These are phyloP conservation scores for Drosophila auraria DNA, from an alignment of 1,140 invertebrate genomes.

Conservation along the genomic window DNA sequence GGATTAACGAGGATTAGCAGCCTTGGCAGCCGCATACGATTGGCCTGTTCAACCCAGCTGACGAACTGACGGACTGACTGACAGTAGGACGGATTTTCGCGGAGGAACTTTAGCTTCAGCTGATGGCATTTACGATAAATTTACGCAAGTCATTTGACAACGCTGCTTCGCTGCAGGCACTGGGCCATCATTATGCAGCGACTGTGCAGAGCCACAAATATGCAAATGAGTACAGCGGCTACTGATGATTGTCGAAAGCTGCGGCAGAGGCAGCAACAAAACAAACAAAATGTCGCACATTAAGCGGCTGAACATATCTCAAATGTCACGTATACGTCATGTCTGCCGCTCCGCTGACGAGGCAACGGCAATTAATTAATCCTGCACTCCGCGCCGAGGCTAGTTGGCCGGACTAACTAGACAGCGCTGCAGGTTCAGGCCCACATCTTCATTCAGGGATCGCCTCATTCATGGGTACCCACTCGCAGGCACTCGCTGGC, in stretches of 20 bases:
- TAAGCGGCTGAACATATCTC: constrained; percentile 80
- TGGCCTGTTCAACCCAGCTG: constrained; percentile 25
- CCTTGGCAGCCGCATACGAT: constrained; percentile 52
- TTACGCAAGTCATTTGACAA: constrained; percentile 85
- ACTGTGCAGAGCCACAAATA: constrained; percentile 40
- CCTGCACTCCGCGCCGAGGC: constrained; percentile 63
- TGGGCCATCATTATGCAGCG: constrained; percentile 75
- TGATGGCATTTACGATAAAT: constrained; percentile 85
- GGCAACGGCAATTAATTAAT: constrained; percentile 77
- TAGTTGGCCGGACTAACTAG: constrained; percentile 40
- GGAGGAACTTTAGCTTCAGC: constrained; percentile 32
- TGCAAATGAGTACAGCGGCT: constrained; percentile 71
- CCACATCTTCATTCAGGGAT: constrained; percentile 67
- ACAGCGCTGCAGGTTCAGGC: constrained; percentile 53
- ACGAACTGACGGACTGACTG: constrained; percentile 28
- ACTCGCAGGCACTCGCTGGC: constrained; percentile 37
- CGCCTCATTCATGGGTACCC: constrained; percentile 61
- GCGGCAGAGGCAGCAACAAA: constrained; percentile 32
- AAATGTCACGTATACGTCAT: constrained; percentile 82
- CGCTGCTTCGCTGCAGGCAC: constrained; percentile 51
- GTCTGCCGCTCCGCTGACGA: constrained; percentile 53
- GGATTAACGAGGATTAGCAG: constrained; percentile 79
- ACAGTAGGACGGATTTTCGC: constrained; percentile 40
- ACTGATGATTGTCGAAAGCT: constrained; percentile 62
- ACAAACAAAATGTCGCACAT: constrained; percentile 83